Evolutionary conservation across 2,888 invertebrate species (phyloP).

Genomic region (Caenorhabditis sp.): DNA sequence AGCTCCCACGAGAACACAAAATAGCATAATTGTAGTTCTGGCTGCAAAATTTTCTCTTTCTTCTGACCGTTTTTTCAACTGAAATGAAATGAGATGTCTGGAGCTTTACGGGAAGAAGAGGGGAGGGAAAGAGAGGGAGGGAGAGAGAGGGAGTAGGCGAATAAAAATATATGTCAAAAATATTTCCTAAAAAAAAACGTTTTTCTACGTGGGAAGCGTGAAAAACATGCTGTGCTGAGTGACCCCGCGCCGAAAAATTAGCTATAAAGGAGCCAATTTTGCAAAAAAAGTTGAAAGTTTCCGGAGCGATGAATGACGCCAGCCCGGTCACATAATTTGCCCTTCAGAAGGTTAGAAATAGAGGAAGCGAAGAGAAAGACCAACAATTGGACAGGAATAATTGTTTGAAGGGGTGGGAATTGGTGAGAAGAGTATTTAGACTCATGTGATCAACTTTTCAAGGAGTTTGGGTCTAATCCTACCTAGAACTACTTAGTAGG

Average conservation of each 20-base stretch:
- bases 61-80: slow-evolving; percentile 3
- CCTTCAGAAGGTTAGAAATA: slow-evolving; percentile 1
- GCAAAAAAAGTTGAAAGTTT: slow-evolving; percentile 46
- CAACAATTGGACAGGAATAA: slow-evolving; percentile 11
- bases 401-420: not conserved
- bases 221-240: slow-evolving; percentile 13
- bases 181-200: no score
- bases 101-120: no score
- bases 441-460: no score
- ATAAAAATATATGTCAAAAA: no score
- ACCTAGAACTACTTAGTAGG: no score
- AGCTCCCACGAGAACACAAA: slow-evolving; percentile 28
- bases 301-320: slow-evolving; percentile 44
- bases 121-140: no score
- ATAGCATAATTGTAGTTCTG: slow-evolving; percentile 31
- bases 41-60: not conserved
- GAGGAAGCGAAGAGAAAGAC: slow-evolving; percentile 14
- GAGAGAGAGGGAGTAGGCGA: no score
- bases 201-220: slow-evolving; percentile 22
- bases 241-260: slow-evolving; percentile 17
- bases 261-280: slow-evolving; percentile 47
- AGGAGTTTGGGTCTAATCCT: no score
- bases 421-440: no score
- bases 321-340: slow-evolving; percentile 45
- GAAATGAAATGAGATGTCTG: not conserved